phyloP scores from a whole-genome alignment of 2,113 vertebrate species.

The Lophura nycthemera region DNA sequence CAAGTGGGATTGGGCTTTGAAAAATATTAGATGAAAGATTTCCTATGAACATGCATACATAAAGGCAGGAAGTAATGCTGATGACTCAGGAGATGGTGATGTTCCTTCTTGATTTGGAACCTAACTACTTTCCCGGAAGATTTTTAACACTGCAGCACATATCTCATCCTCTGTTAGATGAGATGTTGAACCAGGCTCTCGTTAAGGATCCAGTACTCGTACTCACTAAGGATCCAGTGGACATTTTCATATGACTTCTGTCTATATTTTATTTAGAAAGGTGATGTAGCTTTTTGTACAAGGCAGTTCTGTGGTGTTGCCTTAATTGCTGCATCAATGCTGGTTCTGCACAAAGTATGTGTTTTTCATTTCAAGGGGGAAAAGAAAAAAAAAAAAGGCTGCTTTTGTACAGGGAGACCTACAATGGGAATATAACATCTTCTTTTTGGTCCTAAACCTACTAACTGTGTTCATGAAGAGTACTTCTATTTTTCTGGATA shows the following conservation, averaged over 20 bases:
- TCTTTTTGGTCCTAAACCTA: neutral
- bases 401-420: neutral
- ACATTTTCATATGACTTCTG: neutral
- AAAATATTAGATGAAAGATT: conserved; percentile 55
- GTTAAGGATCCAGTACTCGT: neutral
- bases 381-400: neutral
- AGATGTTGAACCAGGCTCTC: neutral
- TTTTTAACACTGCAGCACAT: neutral
- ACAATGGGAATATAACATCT: neutral
- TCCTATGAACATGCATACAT: conserved; percentile 43
- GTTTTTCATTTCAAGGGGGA: neutral
- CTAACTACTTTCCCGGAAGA: conserved; percentile 34
- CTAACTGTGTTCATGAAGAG: neutral
- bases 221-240: neutral
- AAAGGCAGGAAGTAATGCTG: conserved; percentile 52
- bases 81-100: conserved; percentile 47
- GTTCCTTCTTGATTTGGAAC: conserved; percentile 46
- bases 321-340: neutral
- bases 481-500: neutral
- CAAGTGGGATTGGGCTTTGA: conserved; percentile 43
- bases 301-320: neutral
- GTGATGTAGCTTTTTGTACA: neutral
- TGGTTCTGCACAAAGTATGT: neutral
- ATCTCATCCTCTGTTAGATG: neutral
- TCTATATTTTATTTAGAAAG: neutral